Conservation (phyloP, 2,888 invertebrate species). For the Acanthosoma haemorrhoidale region DNA sequence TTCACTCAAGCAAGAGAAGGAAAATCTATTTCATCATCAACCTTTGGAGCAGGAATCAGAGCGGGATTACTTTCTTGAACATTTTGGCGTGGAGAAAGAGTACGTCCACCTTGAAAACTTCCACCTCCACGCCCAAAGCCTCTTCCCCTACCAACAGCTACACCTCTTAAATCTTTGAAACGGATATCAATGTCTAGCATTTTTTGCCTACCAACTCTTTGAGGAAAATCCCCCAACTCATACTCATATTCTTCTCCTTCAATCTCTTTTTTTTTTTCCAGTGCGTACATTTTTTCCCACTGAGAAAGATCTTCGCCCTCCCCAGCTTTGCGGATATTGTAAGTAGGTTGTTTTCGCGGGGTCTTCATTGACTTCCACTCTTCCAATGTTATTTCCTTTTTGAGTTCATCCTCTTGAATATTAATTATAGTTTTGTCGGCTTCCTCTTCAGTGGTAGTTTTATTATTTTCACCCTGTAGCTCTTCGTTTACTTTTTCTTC, state of each 20-base stretch:
- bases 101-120: neutral
- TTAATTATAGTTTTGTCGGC: slow-evolving; percentile 42
- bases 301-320: slow-evolving; percentile 86
- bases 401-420: slow-evolving; percentile 45
- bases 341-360: slow-evolving; percentile 64
- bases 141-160: slow-evolving; percentile 38
- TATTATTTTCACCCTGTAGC: slow-evolving; percentile 34
- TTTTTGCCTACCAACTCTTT: slow-evolving; percentile 34
- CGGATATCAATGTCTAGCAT: slow-evolving; percentile 39
- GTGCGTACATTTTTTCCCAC: slow-evolving; percentile 85
- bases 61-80: neutral
- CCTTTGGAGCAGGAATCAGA: slow-evolving; percentile 65
- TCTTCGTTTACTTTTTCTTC: slow-evolving; percentile 12
- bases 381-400: slow-evolving; percentile 78
- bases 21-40: slow-evolving; percentile 92
- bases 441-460: slow-evolving; percentile 39
- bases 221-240: slow-evolving; percentile 33
- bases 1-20: slow-evolving; percentile 63
- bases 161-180: slow-evolving; percentile 38
- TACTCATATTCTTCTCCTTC: slow-evolving; percentile 44
- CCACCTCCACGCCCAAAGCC: slow-evolving; percentile 37
- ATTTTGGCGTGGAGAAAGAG: neutral
- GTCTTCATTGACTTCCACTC: slow-evolving; percentile 88
- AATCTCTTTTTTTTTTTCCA: slow-evolving; percentile 59
- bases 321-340: slow-evolving; percentile 86